These are phyloP conservation scores for Tachysurus vachellii DNA, from an alignment of 2,113 vertebrate species.

Conservation along the genomic window DNA sequence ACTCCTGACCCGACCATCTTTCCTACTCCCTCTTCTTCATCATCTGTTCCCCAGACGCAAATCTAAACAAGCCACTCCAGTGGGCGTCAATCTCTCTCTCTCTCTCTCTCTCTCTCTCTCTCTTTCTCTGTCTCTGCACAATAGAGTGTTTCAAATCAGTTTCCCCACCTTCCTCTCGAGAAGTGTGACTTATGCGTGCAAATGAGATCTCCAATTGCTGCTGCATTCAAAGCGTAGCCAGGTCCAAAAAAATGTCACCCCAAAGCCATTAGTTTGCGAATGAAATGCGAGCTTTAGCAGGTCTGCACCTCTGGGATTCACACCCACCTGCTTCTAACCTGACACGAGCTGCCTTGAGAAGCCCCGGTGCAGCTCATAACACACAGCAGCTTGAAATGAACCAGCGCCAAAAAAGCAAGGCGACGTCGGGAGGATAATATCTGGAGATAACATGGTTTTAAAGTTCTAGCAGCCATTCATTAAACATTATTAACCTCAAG, in stretches of 20 bases:
- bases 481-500: slow-evolving; percentile 24
- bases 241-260: slow-evolving; percentile 12
- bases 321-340: slow-evolving; percentile 45
- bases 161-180: background rate
- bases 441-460: slow-evolving; percentile 3
- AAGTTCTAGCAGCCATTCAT: slow-evolving; percentile 10
- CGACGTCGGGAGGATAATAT: slow-evolving; percentile 3
- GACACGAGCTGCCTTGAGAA: slow-evolving; percentile 12
- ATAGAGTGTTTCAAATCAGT: slow-evolving; percentile 25
- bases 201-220: slow-evolving; percentile 50
- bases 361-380: slow-evolving; percentile 12
- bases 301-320: slow-evolving; percentile 42
- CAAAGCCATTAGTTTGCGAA: slow-evolving; percentile 42
- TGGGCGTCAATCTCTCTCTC: slow-evolving; percentile 32
- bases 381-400: slow-evolving; percentile 24
- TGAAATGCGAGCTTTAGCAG: slow-evolving; percentile 36
- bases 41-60: slow-evolving; percentile 11
- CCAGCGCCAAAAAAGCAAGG: background rate
- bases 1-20: background rate
- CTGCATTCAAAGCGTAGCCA: slow-evolving; percentile 25
- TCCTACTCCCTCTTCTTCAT: background rate
- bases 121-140: slow-evolving; percentile 4
- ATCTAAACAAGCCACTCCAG: slow-evolving; percentile 38
- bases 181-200: slow-evolving; percentile 40
- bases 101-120: background rate